Conservation (phyloP, 2,797 vertebrate species). For the Danio kyathit region DNA sequence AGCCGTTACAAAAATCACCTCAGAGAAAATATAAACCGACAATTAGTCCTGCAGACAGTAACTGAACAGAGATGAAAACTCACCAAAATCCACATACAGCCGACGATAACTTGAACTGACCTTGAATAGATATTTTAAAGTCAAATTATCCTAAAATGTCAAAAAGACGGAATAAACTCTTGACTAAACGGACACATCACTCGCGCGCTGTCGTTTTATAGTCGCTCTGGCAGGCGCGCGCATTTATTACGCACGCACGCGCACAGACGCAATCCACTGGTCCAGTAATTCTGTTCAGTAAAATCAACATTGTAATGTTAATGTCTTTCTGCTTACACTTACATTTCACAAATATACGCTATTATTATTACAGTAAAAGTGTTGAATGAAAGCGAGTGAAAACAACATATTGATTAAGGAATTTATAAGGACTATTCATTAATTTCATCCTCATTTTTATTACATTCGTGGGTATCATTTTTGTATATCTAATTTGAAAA, state of each 20-base stretch:
- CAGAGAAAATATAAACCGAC: not conserved
- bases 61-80: not conserved
- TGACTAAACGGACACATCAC: not conserved
- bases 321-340: no score
- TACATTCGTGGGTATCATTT: no score
- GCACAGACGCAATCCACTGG: no score
- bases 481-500: no score
- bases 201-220: conserved; percentile 54
- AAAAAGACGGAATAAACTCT: not conserved
- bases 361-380: not conserved
- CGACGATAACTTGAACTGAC: not conserved
- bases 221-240: conserved; percentile 53
- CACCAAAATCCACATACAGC: conserved; percentile 9
- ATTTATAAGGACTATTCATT: no score
- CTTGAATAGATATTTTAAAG: not conserved
- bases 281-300: not conserved
- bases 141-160: not conserved
- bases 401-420: no score
- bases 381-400: no score
- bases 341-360: no score
- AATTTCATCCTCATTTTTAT: no score
- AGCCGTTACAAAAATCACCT: not conserved
- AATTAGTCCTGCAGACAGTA: not conserved
- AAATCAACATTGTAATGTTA: not conserved
- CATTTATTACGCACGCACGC: not conserved